Percentiles rank a stretch among this genome's conserved stretches.
Evolutionary conservation across 1,140 invertebrate genomes (phyloP).

Genomic region (Panonychus citri): DNA sequence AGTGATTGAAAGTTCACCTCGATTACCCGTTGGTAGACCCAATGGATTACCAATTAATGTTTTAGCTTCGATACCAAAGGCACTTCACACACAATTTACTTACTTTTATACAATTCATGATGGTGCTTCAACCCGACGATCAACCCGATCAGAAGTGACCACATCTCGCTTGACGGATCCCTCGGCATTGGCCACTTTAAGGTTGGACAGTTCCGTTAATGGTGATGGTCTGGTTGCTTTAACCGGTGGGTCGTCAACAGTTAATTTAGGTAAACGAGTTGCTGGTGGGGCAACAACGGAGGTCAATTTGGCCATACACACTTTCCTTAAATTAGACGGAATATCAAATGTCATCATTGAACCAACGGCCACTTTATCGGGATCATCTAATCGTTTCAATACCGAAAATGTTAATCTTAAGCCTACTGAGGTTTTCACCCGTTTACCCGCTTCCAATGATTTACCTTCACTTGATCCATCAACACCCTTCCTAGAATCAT

Average conservation of each 20-base stretch:
- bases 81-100: slow-evolving; percentile 11
- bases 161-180: slow-evolving; percentile 8
- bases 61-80: slow-evolving; percentile 10
- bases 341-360: slow-evolving; percentile 19
- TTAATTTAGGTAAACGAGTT: slow-evolving; percentile 18
- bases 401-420: not conserved
- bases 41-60: not conserved
- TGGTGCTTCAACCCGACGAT: slow-evolving; percentile 9
- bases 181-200: slow-evolving; percentile 2
- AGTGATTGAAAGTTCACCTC: not conserved
- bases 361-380: slow-evolving; percentile 16
- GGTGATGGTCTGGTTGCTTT: slow-evolving; percentile 17
- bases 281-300: slow-evolving; percentile 19
- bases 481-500: not conserved
- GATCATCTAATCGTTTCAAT: too few species aligned
- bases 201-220: slow-evolving; percentile 11
- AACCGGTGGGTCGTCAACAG: slow-evolving; percentile 11
- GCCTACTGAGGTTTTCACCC: not conserved
- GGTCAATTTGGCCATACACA: slow-evolving; percentile 20
- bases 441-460: not conserved
- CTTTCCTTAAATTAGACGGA: slow-evolving; percentile 17
- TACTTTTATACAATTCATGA: slow-evolving; percentile 17
- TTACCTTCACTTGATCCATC: not conserved
- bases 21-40: not conserved
- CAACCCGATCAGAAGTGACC: slow-evolving; percentile 13